phyloP scores from a whole-genome alignment of 2,797 vertebrate genomes.

The Enteromius paludinosus region DNA sequence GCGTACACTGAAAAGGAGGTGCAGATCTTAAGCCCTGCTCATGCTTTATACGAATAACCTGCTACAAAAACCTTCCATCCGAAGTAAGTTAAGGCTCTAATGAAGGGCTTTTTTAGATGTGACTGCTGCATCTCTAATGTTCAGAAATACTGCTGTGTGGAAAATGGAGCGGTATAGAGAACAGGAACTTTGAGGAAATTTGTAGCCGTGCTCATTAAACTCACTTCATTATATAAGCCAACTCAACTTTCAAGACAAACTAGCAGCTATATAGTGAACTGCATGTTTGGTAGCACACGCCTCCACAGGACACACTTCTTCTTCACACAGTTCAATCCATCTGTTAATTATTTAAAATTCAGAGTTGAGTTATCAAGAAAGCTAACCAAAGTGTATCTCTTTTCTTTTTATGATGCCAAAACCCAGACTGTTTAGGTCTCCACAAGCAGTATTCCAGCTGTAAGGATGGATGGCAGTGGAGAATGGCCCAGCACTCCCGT shows the following conservation, averaged over 20 bases:
- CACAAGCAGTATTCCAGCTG: neutral
- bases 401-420: slow-evolving; percentile 38
- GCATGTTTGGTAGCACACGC: neutral
- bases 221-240: slow-evolving; percentile 1
- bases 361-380: neutral
- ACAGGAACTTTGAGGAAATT: neutral
- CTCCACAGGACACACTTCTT: neutral
- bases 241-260: slow-evolving; percentile 2
- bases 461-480: slow-evolving; percentile 73
- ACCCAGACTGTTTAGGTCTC: neutral
- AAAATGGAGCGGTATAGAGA: neutral
- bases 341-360: slow-evolving; percentile 1
- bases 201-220: slow-evolving; percentile 2
- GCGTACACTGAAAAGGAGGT: neutral
- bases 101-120: neutral
- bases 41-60: neutral
- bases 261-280: neutral
- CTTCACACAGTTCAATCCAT: slow-evolving; percentile 18
- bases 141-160: neutral
- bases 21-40: neutral
- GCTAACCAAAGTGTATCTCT: slow-evolving; percentile 30
- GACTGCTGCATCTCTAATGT: neutral
- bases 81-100: neutral
- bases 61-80: neutral
- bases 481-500: slow-evolving; percentile 66